A percentile compares a stretch with the other conserved stretches of the same genome.
Evolutionary conservation across 2,888 invertebrate genomes (phyloP).

Genomic region (Tachina lurida): DNA sequence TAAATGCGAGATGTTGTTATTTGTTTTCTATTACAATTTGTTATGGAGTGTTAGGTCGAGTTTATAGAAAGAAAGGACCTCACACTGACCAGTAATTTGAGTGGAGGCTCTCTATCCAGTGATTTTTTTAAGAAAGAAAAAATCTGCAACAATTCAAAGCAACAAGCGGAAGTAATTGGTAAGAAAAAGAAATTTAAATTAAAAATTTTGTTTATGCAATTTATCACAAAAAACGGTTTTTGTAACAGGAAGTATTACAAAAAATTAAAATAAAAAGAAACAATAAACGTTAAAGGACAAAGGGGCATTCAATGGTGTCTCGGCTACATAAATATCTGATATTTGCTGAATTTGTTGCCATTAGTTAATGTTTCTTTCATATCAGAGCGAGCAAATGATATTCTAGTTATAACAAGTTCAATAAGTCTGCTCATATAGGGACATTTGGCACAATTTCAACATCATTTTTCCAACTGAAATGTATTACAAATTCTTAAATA

Average conservation of each 20-base stretch:
- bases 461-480: no score
- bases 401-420: no score
- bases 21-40: conserved; percentile 64
- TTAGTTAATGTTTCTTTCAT: no score
- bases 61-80: conserved; percentile 43
- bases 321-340: no score
- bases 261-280: background rate
- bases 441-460: no score
- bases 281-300: no score
- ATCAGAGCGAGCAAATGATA: no score
- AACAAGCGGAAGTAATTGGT: conserved; percentile 40
- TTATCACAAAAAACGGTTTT: background rate
- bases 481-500: no score
- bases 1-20: conserved; percentile 49
- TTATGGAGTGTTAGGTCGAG: conserved; percentile 46
- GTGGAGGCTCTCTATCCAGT: no score
- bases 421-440: no score
- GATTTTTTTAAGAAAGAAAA: background rate
- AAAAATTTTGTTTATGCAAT: background rate
- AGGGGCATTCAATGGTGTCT: no score
- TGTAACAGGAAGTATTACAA: background rate
- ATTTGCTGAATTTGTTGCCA: no score
- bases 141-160: conserved; percentile 4
- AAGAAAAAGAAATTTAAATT: background rate
- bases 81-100: conserved; percentile 63